Percentiles rank a stretch among this genome's conserved stretches.
phyloP scores from a whole-genome alignment of 2,113 vertebrate genomes.

The Chlorodrepanis virens region DNA sequence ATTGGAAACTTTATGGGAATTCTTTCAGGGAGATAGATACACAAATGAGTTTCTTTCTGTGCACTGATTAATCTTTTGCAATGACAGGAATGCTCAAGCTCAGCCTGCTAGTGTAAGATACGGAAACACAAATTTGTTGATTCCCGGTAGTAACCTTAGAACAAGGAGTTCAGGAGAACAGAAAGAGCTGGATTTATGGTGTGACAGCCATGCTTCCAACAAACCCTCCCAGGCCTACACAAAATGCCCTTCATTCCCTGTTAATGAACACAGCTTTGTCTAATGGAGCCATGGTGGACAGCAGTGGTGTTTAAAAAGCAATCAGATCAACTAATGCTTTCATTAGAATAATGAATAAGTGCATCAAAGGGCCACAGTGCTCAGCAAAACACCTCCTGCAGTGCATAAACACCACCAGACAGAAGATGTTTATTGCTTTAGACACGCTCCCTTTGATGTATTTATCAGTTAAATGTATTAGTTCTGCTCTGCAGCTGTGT shows the following conservation, averaged over 20 bases:
- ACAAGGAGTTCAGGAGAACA: not conserved
- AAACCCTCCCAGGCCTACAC: not conserved
- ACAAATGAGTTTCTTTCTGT: not conserved
- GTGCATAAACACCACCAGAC: constrained; percentile 51
- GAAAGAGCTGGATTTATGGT: not conserved
- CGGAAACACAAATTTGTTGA: not conserved
- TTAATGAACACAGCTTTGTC: not conserved
- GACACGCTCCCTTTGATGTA: constrained; percentile 68
- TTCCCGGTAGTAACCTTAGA: not conserved
- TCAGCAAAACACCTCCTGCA: constrained; percentile 35
- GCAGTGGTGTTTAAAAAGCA: constrained; percentile 54
- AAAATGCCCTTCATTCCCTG: not conserved
- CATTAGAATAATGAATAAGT: constrained; percentile 58
- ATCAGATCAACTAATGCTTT: constrained; percentile 62
- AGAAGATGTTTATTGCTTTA: constrained; percentile 68
- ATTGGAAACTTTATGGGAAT: not conserved
- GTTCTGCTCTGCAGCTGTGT: constrained; percentile 59
- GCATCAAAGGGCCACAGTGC: constrained; percentile 56
- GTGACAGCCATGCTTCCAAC: not conserved
- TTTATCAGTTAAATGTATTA: constrained; percentile 71
- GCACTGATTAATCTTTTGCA: not conserved
- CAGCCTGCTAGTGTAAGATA: not conserved
- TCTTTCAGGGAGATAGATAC: not conserved
- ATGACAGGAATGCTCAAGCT: not conserved
- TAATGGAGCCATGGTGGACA: constrained; percentile 13